Evolutionary conservation across 2,888 invertebrate species (phyloP).

Genomic region (Dilophus febrilis): DNA sequence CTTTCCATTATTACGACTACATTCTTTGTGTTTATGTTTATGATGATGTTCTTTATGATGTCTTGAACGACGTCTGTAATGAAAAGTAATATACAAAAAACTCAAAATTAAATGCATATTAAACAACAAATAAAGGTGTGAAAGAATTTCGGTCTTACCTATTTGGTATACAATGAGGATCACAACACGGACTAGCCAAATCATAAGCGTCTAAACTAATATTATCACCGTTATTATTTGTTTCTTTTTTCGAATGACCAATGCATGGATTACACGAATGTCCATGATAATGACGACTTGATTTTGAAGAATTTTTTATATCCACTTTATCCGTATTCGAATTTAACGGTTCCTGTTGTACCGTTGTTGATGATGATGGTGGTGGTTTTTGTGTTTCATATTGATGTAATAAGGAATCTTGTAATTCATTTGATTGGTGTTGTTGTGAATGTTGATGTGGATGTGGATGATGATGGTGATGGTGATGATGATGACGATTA

Average conservation of each 20-base stretch:
- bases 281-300: conserved; percentile 27
- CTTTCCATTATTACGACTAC: conserved; percentile 10
- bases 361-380: conserved; percentile 28
- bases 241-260: conserved; percentile 34
- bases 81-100: not conserved
- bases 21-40: conserved; percentile 37
- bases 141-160: conserved; percentile 14
- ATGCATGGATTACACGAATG: conserved; percentile 58
- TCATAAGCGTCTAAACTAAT: conserved; percentile 74
- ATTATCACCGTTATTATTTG: conserved; percentile 45
- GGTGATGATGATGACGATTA: conserved; percentile 11
- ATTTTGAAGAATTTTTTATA: conserved; percentile 19
- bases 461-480: conserved; percentile 16
- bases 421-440: conserved; percentile 4
- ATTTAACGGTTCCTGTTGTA: conserved; percentile 9
- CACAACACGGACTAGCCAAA: conserved; percentile 71
- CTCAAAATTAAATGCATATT: not conserved
- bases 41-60: conserved; percentile 43
- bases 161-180: conserved; percentile 68
- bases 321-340: conserved; percentile 15
- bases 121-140: no score
- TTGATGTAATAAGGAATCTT: conserved; percentile 9
- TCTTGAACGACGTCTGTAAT: conserved; percentile 31
- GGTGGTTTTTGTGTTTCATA: conserved; percentile 3
- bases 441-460: conserved; percentile 1